Conservation (phyloP, 2,113 vertebrate genomes). For the Entelurus aequoreus region DNA sequence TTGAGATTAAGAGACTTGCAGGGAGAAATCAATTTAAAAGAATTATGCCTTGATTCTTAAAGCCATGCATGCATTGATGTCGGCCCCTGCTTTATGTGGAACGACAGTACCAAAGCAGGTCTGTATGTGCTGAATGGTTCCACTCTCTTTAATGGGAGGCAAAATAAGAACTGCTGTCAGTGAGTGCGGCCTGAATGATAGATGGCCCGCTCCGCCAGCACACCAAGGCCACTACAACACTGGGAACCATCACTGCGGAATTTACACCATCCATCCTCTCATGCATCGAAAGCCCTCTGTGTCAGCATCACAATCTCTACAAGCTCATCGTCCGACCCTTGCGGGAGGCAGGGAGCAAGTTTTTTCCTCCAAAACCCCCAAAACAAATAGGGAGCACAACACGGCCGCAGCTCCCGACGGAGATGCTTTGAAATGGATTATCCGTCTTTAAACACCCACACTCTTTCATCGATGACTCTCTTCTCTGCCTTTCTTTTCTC, state of each 20-base stretch:
- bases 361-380: slow-evolving; percentile 40
- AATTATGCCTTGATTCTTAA: background rate
- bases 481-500: slow-evolving; percentile 39
- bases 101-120: background rate
- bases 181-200: slow-evolving; percentile 48
- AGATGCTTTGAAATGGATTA: slow-evolving; percentile 61
- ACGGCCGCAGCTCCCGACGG: slow-evolving; percentile 51
- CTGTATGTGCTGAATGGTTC: slow-evolving; percentile 12
- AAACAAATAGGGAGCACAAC: slow-evolving; percentile 56
- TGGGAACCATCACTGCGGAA: slow-evolving; percentile 40
- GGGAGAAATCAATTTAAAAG: slow-evolving; percentile 13
- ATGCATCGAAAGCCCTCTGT: slow-evolving; percentile 42
- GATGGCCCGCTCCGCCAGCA: slow-evolving; percentile 37
- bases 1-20: slow-evolving; percentile 11
- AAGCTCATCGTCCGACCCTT: slow-evolving; percentile 27
- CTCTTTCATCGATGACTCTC: slow-evolving; percentile 43
- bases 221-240: slow-evolving; percentile 40
- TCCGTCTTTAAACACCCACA: slow-evolving; percentile 66
- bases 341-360: slow-evolving; percentile 41
- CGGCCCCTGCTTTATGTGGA: background rate
- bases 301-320: slow-evolving; percentile 44
- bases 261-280: slow-evolving; percentile 33
- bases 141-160: slow-evolving; percentile 43
- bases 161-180: slow-evolving; percentile 51
- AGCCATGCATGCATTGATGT: background rate